Base-by-base conservation (phyloP, 2,113 vertebrate species). In the Herpailurus yagouaroundi region DNA sequence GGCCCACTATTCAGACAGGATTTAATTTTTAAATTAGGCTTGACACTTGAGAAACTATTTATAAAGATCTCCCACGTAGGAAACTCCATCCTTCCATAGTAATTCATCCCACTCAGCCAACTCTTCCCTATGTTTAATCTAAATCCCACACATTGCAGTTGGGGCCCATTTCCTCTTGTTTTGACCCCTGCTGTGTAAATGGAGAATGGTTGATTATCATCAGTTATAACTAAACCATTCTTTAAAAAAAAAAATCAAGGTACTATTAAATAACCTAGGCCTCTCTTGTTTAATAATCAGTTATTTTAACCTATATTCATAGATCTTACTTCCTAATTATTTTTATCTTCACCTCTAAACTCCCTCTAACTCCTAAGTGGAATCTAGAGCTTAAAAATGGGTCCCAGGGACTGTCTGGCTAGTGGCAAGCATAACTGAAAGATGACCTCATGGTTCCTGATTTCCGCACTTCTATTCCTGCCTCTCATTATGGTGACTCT, bases 1-100 rank as follows among this genome's bases (percentile, higher is more conserved):
- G 48, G 4, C 21, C 33, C n/a, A 74, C 14, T 94, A 71, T 96
- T 94, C 16, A 94, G 63, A 36, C 10, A 94, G 25, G 55, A 85
- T 95, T 97, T 90, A 91, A 95, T 97, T 97, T 92, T 97, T 95
- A 89, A 96, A 92, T 97, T 94, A 97, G 71, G 69, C 71, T 94
- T 96, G 88, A 95, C 73, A 96, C 66, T 97, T 76, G 66, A 97
- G 63, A 94, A 41, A 77, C 94, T 97, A 87, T 91, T 97, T 97
- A 96, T 94, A 96, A 96, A 95, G 71, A 41, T 95, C 81, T 93
- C 89, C 84, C 92, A 97, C 89, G 60, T 94, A 95, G 94, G 95
- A 97, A 96, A 97, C 94, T 84, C 41, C 91, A 96, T 94, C 64
- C 76, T 96, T 95, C 84, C 48, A 94, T 45, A 91, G 57, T 91